Evolutionary conservation across 2,888 invertebrate genomes (phyloP).

Genomic region (Atherix ibis): DNA sequence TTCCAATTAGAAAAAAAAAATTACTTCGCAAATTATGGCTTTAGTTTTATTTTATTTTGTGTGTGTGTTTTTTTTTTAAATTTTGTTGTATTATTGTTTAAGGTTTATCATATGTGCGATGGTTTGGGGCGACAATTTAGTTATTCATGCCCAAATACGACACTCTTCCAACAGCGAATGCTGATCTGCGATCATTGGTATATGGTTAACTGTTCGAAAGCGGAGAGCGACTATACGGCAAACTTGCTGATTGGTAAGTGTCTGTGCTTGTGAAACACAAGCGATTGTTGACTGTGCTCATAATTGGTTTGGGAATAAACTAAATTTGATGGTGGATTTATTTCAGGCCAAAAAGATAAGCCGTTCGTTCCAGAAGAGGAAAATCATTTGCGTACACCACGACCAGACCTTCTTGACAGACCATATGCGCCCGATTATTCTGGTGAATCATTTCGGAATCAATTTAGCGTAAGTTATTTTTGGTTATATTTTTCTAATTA

Average conservation of each 20-base stretch:
- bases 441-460: conserved; percentile 30
- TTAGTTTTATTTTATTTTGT: background rate
- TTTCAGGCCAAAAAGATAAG: conserved; percentile 46
- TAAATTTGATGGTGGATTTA: background rate
- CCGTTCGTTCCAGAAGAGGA: conserved; percentile 53
- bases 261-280: too few relatives aligned
- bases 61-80: background rate
- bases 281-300: too few relatives aligned
- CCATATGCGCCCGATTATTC: conserved; percentile 32
- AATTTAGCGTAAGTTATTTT: conserved; percentile 19
- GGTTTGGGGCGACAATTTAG: conserved; percentile 60
- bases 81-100: conserved; percentile 13
- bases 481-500: background rate
- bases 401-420: conserved; percentile 46
- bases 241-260: conserved; percentile 49
- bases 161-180: conserved; percentile 66
- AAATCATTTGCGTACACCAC: conserved; percentile 47
- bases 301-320: background rate
- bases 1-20: background rate
- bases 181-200: conserved; percentile 66
- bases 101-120: conserved; percentile 73
- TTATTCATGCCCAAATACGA: conserved; percentile 63
- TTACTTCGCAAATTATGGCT: too few relatives aligned
- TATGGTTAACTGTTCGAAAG: conserved; percentile 62
- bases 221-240: conserved; percentile 50